These are phyloP conservation scores for Cephus pulcher DNA, from an alignment of 2,888 invertebrate genomes.

Conservation along the genomic window DNA sequence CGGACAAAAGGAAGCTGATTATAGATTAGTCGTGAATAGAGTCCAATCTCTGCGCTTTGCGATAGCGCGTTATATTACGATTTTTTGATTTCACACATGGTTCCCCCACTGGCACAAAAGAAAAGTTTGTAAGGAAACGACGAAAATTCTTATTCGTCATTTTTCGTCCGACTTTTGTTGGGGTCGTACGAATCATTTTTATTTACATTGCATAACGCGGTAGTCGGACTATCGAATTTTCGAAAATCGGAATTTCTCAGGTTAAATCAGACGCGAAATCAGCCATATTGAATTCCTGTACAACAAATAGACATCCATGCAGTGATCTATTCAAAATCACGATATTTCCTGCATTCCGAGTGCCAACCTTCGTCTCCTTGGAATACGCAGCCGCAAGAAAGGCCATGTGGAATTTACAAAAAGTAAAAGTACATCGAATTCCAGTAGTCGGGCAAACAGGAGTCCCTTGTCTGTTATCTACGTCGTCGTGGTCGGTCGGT, in stretches of 20 bases:
- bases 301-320: neutral
- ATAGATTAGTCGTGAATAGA: neutral
- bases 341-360: neutral
- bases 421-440: neutral
- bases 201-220: neutral
- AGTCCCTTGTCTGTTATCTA: neutral
- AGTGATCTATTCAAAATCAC: neutral
- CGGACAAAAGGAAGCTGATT: neutral
- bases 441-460: neutral
- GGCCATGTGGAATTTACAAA: neutral
- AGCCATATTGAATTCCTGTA: neutral
- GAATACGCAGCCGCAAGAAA: neutral
- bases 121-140: neutral
- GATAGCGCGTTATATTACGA: neutral
- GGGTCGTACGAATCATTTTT: neutral
- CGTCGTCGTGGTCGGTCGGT: neutral
- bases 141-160: neutral
- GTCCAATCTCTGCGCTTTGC: neutral
- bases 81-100: neutral
- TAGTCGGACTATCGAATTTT: neutral
- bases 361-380: neutral
- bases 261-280: neutral
- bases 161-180: neutral
- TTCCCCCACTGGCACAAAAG: neutral
- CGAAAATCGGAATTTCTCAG: neutral